Base-by-base conservation (phyloP, 1,140 invertebrate genomes). In the Anagrus nilaparvatae region DNA sequence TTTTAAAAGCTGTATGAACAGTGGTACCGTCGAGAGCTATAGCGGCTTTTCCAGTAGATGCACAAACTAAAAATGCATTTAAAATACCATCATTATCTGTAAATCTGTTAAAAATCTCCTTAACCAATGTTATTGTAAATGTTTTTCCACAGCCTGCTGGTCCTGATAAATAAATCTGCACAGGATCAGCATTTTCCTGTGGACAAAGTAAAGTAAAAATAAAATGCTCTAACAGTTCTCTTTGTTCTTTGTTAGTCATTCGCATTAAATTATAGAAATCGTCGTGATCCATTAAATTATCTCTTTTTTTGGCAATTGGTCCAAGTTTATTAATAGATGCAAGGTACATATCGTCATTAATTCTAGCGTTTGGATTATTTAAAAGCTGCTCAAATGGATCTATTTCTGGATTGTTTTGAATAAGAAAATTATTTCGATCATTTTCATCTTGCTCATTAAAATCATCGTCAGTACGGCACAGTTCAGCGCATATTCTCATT, bases 21-120 rank as follows among this genome's bases (percentile, higher is more conserved):
- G 34, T 63, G 13, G 49, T 49, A n/a, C 59, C 61, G 25, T 31
- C 35, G 13, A 60, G 52, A 17, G 45, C 43, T 28, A 48, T 44
- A 6, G 55, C 57, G 8, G 57, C 60, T 43, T 58, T 58, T 12
- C 56, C 55, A 10, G 58, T 59, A n/a, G 53, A 58, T 28, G 60
- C 60, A 46, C 60, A 59, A 8, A 49, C 31, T 12, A 61, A 46
- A 30, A 51, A 56, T 0, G 55, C 35, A 43, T 59, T 52, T 47
- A 40, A 25, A 20, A 13, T 28, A n/a, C n/a, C 27, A 21, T 28
- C 33, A 6, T 12, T 44, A 25, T 44, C 19, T 13, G 37, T 28
- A 28, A 17, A 48, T 7, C 44, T 40, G 19, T 53, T 52, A 38
- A 49, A 52, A 8, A 43, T 52, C 30, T 58, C 51, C 56, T 56